These are phyloP conservation scores for Drosophila trichaetosa DNA, from an alignment of 2,888 invertebrate genomes.

Conservation along the genomic window DNA sequence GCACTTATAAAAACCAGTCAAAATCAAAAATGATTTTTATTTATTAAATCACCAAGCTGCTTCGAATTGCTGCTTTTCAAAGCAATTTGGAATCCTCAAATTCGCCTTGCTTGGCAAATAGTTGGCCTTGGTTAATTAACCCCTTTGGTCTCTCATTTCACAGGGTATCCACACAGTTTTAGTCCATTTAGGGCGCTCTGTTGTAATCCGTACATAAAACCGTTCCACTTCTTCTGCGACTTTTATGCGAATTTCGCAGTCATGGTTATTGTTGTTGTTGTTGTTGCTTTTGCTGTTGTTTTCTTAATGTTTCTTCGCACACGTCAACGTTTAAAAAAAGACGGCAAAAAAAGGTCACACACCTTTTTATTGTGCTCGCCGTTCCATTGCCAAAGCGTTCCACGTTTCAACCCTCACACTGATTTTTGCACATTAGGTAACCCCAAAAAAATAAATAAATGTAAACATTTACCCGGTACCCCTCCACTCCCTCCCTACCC, in stretches of 20 bases:
- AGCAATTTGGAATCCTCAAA: background rate
- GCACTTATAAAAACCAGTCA: background rate
- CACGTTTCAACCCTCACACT: slow-evolving; percentile 36
- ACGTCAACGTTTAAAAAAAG: slow-evolving; percentile 59
- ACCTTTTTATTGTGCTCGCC: slow-evolving; percentile 57
- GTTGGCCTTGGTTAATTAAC: background rate
- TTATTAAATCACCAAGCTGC: background rate
- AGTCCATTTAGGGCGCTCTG: slow-evolving; percentile 36
- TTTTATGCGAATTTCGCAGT: slow-evolving; percentile 73
- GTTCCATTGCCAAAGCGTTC: slow-evolving; percentile 53
- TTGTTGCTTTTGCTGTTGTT: slow-evolving; percentile 46
- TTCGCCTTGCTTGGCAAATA: background rate
- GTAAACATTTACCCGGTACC: slow-evolving; percentile 4
- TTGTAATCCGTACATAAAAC: slow-evolving; percentile 68
- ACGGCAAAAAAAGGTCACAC: slow-evolving; percentile 71
- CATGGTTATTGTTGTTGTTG: slow-evolving; percentile 40
- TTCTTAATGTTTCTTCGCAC: slow-evolving; percentile 70
- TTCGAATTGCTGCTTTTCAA: background rate
- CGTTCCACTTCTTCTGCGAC: slow-evolving; percentile 71
- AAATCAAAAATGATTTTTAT: background rate
- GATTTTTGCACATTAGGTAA: slow-evolving; percentile 55
- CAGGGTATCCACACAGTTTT: slow-evolving; percentile 29
- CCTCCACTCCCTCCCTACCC: background rate
- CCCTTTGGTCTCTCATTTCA: background rate
- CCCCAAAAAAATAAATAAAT: slow-evolving; percentile 29